Conservation (phyloP, 2,113 vertebrate species). For the Tychaedon coryphoeus region DNA sequence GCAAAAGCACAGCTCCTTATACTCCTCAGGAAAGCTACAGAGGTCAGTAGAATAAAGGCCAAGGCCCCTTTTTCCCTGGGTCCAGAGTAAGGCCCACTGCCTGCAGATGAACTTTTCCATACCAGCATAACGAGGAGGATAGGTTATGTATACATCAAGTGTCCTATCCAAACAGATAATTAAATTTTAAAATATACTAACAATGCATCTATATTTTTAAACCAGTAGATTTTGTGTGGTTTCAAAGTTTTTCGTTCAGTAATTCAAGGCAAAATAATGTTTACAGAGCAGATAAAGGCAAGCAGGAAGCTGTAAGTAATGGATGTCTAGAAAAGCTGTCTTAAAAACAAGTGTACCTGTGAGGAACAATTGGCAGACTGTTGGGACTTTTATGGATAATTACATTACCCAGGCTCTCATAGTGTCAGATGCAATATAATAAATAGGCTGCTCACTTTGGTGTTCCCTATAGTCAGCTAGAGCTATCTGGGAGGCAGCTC, state of each 20-base stretch:
- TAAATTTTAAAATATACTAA: background rate
- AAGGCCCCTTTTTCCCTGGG: rapidly evolving
- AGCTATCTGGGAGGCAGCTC: background rate
- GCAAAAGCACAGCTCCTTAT: background rate
- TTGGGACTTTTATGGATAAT: slow-evolving; percentile 41
- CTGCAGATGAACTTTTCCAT: background rate
- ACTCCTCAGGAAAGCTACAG: background rate
- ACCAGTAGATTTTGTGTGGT: background rate
- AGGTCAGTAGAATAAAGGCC: background rate
- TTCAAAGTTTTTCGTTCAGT: background rate
- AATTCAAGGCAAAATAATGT: background rate
- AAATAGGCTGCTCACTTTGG: slow-evolving; percentile 24
- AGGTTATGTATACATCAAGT: background rate
- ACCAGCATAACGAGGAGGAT: background rate
- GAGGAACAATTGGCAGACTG: background rate
- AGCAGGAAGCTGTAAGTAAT: background rate
- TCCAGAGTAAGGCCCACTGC: background rate
- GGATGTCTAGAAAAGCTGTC: background rate
- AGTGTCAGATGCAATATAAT: slow-evolving; percentile 51
- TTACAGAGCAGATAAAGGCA: background rate
- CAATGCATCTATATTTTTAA: background rate
- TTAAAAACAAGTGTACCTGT: slow-evolving; percentile 24
- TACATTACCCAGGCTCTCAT: slow-evolving; percentile 15
- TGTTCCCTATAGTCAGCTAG: slow-evolving; percentile 11
- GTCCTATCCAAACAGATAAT: background rate